Evolutionary conservation across 2,797 vertebrate genomes (phyloP), one percentile per base, ranked within the genome.

Genomic region (Sebastes hubbsi): DNA sequence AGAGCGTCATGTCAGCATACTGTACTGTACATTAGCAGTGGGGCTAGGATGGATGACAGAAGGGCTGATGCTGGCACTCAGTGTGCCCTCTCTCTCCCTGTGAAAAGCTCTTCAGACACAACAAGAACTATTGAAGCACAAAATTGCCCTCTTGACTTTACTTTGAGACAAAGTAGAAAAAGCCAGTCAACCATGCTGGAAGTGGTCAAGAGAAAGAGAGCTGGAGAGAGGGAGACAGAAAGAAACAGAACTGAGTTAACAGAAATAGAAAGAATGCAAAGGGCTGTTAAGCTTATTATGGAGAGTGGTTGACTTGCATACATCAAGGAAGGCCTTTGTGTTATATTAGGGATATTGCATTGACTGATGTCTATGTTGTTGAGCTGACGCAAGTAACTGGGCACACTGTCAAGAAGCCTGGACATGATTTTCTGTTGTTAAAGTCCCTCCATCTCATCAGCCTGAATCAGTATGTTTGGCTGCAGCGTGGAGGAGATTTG

Each of bases 121-220:
- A 90, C 13, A 16, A 60, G 75, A 94, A 90, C 91, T 77, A 89
- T 65, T 89, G 86, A 92, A 92, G 92, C 92, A 92, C 88, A 79
- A 95, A 91, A 94, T 91, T 95, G 92, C 89, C 66, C 90, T 87
- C 87, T 89, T 94, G 94, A 95, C 91, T 92, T 94, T 92, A 72
- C 88, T 91, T 83, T 80, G 77, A 87, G 89, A 79, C 58, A 67
- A 87, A 89, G 85, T 88, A 88, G 74, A 80, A 85, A 87, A 88
- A 89, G 76, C 69, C 81, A 84, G 80, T 85, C 75, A 82, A 71
- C 85, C 72, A 46, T 78, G 73, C 68, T 83, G 66, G 32, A 72
- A 71, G 77, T 80, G 85, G 80, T 81, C 81, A 81, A 81, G 76
- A 70, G 82, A 74, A 76, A 66, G 55, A 62, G 77, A 70, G 73